Evolutionary conservation across 1,140 invertebrate species (phyloP).

Genomic region (Tetramorium alpestre): DNA sequence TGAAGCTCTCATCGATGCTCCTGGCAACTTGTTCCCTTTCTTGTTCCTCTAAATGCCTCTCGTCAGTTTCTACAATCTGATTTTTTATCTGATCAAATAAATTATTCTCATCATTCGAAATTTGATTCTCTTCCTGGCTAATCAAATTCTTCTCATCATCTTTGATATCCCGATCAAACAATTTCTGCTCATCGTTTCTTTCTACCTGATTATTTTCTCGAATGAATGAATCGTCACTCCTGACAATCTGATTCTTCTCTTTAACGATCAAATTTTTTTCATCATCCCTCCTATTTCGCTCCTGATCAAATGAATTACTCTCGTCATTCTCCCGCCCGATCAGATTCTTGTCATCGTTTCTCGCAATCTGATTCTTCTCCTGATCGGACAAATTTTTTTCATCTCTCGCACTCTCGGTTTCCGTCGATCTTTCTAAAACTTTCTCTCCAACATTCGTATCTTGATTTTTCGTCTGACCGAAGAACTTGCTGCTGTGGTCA

Average conservation of each 20-base stretch:
- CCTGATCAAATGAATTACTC: not conserved
- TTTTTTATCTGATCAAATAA: conserved; percentile 1
- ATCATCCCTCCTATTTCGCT: not conserved
- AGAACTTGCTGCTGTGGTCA: conserved; percentile 43
- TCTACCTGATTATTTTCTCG: not conserved
- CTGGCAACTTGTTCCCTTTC: not conserved
- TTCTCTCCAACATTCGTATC: not conserved
- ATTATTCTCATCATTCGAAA: not conserved
- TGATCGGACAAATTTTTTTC: not conserved
- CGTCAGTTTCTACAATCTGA: not conserved
- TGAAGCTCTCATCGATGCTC: not conserved
- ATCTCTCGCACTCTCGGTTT: not conserved
- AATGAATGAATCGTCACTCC: not conserved
- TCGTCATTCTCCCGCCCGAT: not conserved
- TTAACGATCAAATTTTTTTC: not conserved
- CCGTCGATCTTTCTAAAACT: not conserved
- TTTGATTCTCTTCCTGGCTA: not conserved
- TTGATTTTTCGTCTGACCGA: conserved; percentile 13
- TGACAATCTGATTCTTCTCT: conserved; percentile 4
- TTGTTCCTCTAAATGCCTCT: not conserved
- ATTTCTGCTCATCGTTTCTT: not conserved
- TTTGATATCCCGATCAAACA: not conserved
- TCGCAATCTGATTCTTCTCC: not conserved
- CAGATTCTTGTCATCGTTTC: not conserved
- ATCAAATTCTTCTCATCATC: not conserved